A percentile compares a stretch with the other conserved stretches of the same genome.
These are phyloP conservation scores for Ecliptopera silaceata DNA, from an alignment of 2,888 invertebrate genomes.

Conservation along the genomic window DNA sequence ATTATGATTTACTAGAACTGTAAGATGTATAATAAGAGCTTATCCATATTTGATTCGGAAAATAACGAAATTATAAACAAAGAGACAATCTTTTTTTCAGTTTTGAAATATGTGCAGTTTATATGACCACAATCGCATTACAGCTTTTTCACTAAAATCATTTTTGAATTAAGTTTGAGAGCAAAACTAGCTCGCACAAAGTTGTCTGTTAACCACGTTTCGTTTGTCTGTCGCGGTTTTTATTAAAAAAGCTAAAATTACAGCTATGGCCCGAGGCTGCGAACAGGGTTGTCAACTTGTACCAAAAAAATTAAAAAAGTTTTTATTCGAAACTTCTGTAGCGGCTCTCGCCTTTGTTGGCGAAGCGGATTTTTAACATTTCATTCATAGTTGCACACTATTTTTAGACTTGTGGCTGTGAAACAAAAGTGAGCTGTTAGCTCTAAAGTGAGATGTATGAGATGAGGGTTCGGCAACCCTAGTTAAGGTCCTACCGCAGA, in stretches of 20 bases:
- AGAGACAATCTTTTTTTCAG: background rate
- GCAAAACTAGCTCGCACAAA: conserved; percentile 41
- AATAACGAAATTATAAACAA: too few species aligned
- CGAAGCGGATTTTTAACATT: conserved; percentile 49
- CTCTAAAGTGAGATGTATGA: background rate
- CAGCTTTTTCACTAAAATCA: conserved; percentile 12
- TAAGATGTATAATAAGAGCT: too few species aligned
- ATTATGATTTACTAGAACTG: too few species aligned
- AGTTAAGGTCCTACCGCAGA: conserved; percentile 12
- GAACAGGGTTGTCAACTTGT: conserved; percentile 49
- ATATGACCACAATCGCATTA: conserved; percentile 1
- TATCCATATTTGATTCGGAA: too few species aligned
- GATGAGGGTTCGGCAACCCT: conserved; percentile 11
- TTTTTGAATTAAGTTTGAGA: conserved; percentile 41
- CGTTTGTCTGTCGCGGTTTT: conserved; percentile 43
- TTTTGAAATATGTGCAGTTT: background rate
- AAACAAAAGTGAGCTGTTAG: conserved; percentile 14
- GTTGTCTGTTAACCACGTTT: too few species aligned
- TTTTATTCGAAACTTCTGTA: conserved; percentile 45
- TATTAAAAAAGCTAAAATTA: conserved; percentile 57
- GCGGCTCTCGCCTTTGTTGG: conserved; percentile 44
- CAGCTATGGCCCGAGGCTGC: conserved; percentile 48
- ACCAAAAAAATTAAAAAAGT: conserved; percentile 39
- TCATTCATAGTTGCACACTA: conserved; percentile 42
- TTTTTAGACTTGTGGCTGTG: conserved; percentile 33